Conservation (phyloP, 2,113 vertebrate genomes). For the Thamnaconus septentrionalis region DNA sequence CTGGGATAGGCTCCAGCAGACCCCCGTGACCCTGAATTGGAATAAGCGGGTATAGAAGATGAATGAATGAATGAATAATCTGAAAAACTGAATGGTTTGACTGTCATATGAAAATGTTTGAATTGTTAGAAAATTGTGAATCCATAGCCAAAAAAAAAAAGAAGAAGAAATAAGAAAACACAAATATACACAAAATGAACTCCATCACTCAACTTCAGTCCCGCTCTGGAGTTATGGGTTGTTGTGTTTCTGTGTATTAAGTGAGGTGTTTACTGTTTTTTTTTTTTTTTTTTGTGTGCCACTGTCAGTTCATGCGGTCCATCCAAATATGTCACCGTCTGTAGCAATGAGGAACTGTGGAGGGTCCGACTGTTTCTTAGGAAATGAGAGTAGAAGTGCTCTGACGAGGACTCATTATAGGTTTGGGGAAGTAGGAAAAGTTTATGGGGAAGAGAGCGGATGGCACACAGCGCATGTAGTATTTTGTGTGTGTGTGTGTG, state of each 20-base stretch:
- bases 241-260: too few relatives aligned
- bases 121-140: neutral
- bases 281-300: neutral
- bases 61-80: too few relatives aligned
- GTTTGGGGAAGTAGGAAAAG: conserved; percentile 64
- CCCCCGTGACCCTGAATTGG: too few relatives aligned
- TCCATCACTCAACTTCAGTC: too few relatives aligned
- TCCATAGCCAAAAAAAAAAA: too few relatives aligned
- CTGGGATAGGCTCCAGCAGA: too few relatives aligned
- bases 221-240: too few relatives aligned
- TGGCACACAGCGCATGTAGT: conserved; percentile 16
- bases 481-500: conserved; percentile 5
- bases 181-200: too few relatives aligned
- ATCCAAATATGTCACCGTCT: conserved; percentile 17
- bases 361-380: conserved; percentile 26
- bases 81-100: too few relatives aligned
- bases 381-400: conserved; percentile 29
- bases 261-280: neutral
- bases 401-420: conserved; percentile 44
- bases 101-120: too few relatives aligned
- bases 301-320: neutral
- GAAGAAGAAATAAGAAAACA: too few relatives aligned
- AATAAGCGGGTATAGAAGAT: too few relatives aligned
- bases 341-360: conserved; percentile 45
- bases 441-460: conserved; percentile 45